Percentiles rank a stretch among this genome's conserved stretches.
phyloP scores from a whole-genome alignment of 2,113 vertebrate species.

The Glaucidium brasilianum region DNA sequence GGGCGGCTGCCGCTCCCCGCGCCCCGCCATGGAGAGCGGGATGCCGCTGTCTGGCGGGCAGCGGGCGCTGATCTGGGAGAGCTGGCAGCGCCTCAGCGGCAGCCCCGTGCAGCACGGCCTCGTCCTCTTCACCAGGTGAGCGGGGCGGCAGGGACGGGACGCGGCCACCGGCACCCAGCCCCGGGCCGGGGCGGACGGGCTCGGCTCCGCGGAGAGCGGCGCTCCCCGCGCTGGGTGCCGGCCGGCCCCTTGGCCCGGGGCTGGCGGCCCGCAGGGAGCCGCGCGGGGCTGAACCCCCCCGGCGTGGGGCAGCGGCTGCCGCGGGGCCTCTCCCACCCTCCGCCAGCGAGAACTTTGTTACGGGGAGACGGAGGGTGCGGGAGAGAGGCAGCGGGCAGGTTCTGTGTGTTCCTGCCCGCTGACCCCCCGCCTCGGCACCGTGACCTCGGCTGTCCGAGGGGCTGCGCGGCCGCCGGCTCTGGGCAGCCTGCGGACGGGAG shows the following conservation, averaged over 20 bases:
- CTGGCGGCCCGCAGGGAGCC: background rate
- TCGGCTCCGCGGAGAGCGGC: background rate
- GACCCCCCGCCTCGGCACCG: background rate
- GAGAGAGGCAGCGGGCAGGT: background rate
- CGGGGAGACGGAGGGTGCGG: background rate
- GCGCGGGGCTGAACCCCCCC: background rate
- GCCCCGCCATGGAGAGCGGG: conserved; percentile 63
- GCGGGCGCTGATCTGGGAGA: conserved; percentile 88
- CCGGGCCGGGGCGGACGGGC: background rate
- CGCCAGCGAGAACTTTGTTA: background rate
- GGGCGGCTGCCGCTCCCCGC: background rate
- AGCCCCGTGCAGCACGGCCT: conserved; percentile 90
- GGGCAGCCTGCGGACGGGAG: background rate
- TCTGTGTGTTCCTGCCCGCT: fast-evolving
- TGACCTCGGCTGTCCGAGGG: background rate
- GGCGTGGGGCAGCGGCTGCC: background rate
- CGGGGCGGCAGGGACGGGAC: background rate
- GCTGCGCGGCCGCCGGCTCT: background rate
- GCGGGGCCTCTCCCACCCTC: background rate
- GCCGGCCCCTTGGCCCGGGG: background rate
- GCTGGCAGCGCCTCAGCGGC: conserved; percentile 86
- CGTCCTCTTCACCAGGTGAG: conserved; percentile 88
- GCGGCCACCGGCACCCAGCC: background rate
- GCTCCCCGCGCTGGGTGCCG: background rate
- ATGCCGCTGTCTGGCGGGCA: conserved; percentile 76